Conservation (phyloP, 2,113 vertebrate species). For the Aramus guarauna region DNA sequence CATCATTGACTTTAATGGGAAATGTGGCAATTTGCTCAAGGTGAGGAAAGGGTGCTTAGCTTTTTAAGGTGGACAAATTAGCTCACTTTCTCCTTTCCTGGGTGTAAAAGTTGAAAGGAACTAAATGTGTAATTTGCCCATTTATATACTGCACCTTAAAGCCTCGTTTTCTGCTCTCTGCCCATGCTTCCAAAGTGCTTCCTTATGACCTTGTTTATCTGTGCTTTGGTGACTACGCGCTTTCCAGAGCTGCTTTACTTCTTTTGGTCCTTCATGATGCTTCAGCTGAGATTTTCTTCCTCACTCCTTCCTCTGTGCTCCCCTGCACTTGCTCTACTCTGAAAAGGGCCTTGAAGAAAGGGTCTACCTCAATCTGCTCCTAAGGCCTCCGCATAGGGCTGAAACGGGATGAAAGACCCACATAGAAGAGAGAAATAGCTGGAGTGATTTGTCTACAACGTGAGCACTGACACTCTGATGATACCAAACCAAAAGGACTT, state of each 20-base stretch:
- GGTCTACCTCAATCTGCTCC: background rate
- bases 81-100: background rate
- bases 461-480: background rate
- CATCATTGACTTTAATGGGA: background rate
- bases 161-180: background rate
- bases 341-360: background rate
- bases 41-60: background rate
- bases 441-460: background rate
- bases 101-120: background rate
- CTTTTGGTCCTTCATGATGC: background rate
- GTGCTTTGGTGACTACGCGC: background rate
- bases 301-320: background rate
- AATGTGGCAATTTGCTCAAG: background rate
- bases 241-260: background rate
- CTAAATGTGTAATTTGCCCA: background rate
- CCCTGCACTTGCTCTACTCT: background rate
- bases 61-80: background rate
- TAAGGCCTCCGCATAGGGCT: fast-evolving
- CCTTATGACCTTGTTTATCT: background rate
- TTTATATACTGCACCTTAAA: background rate
- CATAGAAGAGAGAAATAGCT: background rate
- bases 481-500: background rate
- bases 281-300: background rate
- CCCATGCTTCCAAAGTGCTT: background rate
- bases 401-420: background rate